Evolutionary conservation across 1,140 invertebrate species (phyloP).

Genomic region (Brachionus plicatilis): DNA sequence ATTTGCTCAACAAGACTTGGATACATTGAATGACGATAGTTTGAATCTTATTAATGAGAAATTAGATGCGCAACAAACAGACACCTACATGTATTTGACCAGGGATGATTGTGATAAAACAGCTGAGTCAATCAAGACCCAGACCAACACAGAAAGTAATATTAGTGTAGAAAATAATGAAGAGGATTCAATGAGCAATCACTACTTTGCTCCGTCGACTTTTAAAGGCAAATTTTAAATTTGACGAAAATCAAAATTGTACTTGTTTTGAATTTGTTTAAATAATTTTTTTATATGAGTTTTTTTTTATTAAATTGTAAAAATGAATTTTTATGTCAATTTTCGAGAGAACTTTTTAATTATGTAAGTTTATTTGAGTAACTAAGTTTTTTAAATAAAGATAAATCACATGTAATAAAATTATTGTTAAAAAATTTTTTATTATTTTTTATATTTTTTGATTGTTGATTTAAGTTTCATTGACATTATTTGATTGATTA

Average conservation of each 20-base stretch:
- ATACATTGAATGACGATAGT: background rate
- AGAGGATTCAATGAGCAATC: background rate
- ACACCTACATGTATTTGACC: slow-evolving; percentile 22
- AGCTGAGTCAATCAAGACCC: background rate
- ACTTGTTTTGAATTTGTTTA: background rate
- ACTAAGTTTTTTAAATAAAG: background rate
- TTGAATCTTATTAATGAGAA: slow-evolving; percentile 4
- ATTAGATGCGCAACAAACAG: background rate
- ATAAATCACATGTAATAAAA: background rate
- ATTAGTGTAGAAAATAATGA: background rate
- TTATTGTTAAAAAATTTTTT: background rate
- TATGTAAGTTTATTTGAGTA: background rate
- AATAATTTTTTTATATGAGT: background rate
- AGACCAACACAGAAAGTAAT: background rate
- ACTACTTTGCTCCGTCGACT: background rate
- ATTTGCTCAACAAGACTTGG: background rate
- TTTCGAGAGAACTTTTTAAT: background rate
- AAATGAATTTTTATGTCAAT: slow-evolving; percentile 2
- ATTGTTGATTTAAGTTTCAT: background rate
- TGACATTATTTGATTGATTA: too few relatives aligned
- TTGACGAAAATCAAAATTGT: background rate
- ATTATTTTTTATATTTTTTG: background rate
- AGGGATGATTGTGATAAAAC: slow-evolving; percentile 21
- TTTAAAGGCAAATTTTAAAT: background rate
- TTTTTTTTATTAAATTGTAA: background rate